phyloP scores from a whole-genome alignment of 23 tunicate genomes.

The Diplosoma virens region DNA sequence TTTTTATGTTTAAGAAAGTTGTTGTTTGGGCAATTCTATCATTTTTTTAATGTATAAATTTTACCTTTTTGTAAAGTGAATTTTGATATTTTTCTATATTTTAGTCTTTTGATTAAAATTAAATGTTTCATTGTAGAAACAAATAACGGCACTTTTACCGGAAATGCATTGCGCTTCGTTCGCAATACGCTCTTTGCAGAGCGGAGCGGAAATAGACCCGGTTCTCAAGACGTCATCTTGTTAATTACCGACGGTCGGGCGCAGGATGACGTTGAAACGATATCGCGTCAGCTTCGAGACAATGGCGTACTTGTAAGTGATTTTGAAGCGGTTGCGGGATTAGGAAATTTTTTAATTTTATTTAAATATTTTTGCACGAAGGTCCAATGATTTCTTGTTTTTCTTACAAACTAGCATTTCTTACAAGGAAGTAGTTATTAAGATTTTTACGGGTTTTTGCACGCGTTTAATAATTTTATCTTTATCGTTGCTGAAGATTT shows the following conservation, averaged over 20 bases:
- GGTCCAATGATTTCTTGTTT: too few species aligned
- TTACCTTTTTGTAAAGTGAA: too few species aligned
- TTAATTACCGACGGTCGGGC: constrained; percentile 16
- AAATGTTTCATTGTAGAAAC: neutral
- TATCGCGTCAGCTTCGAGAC: neutral
- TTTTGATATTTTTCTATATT: neutral
- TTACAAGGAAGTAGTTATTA: too few species aligned
- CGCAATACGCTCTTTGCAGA: neutral
- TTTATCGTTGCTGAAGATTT: too few species aligned
- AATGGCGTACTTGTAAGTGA: constrained; percentile 7
- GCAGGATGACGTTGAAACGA: neutral
- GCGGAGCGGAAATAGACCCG: neutral
- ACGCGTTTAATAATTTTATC: too few species aligned
- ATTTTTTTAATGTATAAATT: too few species aligned
- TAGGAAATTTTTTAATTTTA: too few species aligned
- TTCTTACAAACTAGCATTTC: too few species aligned
- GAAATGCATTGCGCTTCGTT: neutral
- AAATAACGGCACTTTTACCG: constrained; percentile 14
- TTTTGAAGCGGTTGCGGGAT: neutral
- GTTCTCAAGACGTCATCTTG: neutral
- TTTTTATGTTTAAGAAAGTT: too few species aligned
- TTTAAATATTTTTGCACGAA: too few species aligned
- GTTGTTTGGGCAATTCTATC: too few species aligned
- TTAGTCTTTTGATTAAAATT: neutral
- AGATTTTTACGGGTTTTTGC: too few species aligned